Percentiles rank a stretch among this genome's conserved stretches.
Conservation (phyloP, 2,113 vertebrate species). For the Emberiza fucata region DNA sequence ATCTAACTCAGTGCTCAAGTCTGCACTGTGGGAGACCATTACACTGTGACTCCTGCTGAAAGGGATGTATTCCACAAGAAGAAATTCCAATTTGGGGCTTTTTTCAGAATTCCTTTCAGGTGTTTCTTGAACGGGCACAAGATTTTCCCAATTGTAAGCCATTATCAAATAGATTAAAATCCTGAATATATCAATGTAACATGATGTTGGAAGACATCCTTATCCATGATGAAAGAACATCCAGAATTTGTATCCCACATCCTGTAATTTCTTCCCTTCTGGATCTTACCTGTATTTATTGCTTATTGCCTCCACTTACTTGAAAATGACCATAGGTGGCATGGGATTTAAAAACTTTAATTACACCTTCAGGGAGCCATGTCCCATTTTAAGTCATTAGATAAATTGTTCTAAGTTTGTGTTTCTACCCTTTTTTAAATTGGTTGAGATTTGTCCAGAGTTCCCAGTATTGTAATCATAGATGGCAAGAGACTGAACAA, state of each 20-base stretch:
- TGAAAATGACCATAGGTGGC: not conserved
- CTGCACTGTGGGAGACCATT: not conserved
- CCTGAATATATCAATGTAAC: not conserved
- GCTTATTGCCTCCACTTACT: not conserved
- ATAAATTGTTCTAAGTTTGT: not conserved
- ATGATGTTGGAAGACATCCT: not conserved
- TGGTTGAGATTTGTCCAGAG: not conserved
- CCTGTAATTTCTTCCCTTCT: not conserved
- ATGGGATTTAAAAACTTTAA: not conserved
- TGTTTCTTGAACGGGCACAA: not conserved
- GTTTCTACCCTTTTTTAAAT: not conserved
- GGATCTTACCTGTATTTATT: not conserved
- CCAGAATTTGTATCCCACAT: not conserved
- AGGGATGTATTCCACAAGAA: not conserved
- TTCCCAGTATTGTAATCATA: not conserved
- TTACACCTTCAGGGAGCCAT: not conserved
- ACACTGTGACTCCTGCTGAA: not conserved
- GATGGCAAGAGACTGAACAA: not conserved
- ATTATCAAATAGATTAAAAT: not conserved
- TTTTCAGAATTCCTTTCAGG: not conserved
- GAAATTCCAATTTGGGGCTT: not conserved
- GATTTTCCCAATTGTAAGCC: not conserved
- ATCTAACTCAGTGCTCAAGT: not conserved
- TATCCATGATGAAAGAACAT: not conserved
- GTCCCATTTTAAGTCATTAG: not conserved